Percentiles rank a stretch among this genome's conserved stretches.
Evolutionary conservation across 2,797 vertebrate species (phyloP).

Genomic region (Etheostoma perlongum): DNA sequence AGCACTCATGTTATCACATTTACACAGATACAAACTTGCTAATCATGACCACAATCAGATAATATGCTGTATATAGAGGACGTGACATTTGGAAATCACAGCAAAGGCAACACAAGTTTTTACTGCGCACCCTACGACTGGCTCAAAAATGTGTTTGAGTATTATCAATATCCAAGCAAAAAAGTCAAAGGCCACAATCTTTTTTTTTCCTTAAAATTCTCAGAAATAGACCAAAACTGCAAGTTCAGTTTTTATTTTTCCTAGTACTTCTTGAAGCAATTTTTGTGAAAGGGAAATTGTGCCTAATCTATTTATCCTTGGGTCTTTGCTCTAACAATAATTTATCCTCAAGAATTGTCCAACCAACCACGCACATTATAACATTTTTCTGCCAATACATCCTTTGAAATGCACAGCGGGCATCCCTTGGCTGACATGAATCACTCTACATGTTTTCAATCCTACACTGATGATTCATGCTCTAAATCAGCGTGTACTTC

Average conservation of each 20-base stretch:
- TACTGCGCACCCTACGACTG: accelerated
- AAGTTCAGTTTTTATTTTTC: not conserved
- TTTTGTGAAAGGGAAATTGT: slow-evolving; percentile 22
- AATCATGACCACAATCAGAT: not conserved
- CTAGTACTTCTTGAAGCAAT: slow-evolving; percentile 8
- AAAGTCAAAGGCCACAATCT: not conserved
- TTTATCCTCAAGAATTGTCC: slow-evolving; percentile 33
- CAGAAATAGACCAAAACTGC: not conserved
- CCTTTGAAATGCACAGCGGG: slow-evolving; percentile 61
- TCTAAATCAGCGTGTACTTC: slow-evolving; percentile 53
- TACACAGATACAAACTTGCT: not conserved
- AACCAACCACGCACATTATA: slow-evolving; percentile 30
- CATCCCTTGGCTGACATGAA: slow-evolving; percentile 69
- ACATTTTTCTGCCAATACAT: slow-evolving; percentile 59
- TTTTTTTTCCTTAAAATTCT: not conserved
- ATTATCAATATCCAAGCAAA: not conserved
- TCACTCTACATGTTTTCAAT: slow-evolving; percentile 64
- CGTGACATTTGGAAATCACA: not conserved
- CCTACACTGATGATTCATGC: slow-evolving; percentile 78
- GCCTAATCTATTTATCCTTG: slow-evolving; percentile 23
- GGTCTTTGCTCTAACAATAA: slow-evolving; percentile 23
- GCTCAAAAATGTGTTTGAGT: not conserved
- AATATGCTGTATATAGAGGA: not conserved
- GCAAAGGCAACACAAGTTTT: slow-evolving; percentile 1
- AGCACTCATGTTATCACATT: slow-evolving; percentile 5